Evolutionary conservation across 2,888 invertebrate species (phyloP), one percentile per base, ranked within the genome.

Genomic region (Platynereis dumerilii): DNA sequence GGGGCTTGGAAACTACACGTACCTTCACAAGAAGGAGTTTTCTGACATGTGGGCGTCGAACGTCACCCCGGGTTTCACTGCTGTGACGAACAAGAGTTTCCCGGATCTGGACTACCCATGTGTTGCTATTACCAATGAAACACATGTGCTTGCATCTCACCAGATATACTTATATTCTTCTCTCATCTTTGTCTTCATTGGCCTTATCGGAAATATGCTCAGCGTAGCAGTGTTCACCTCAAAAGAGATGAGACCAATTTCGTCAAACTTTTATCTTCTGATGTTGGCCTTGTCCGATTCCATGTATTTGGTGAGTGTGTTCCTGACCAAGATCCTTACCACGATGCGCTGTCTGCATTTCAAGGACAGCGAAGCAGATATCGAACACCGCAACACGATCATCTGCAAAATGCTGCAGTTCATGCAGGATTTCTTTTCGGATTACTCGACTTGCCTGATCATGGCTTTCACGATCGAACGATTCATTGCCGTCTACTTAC

Each of bases 401-500:
- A 28, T 59, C 24, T 73, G 73, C 58, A 67, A 68, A 28, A 45
- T 70, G 15, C 55, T 67, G 27, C 73, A 73, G 67, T 73, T 64
- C 58, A 34, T 70, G 1, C 44, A 67, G 52, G 74, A 74, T 55
- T 58, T 73, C 28, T 69, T 71, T 56, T 69, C 71, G 1, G 68
- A 73, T 66, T 74, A 70, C 59, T 73, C 72, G 10, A 70, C 72
- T 27, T 67, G 67, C 52, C 65, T 74, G n/a, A 72, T 74, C 53
- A 58, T 74, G 53, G 67, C 66, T 45, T 74, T 74, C 67, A 74
- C 74, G 44, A 58, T 73, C 5, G 74, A 74, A 59, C 39, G 74
- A 1, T 72, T 60, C 67, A 60, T 71, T 12, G 74, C 74, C 15
- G 69, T 69, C 44, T 73, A 74, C 67, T 45, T 60, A 39, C 74